A percentile compares a stretch with the other conserved stretches of the same genome.
Evolutionary conservation across 2,113 vertebrate species (phyloP).

Genomic region (Mionectes macconnelli): DNA sequence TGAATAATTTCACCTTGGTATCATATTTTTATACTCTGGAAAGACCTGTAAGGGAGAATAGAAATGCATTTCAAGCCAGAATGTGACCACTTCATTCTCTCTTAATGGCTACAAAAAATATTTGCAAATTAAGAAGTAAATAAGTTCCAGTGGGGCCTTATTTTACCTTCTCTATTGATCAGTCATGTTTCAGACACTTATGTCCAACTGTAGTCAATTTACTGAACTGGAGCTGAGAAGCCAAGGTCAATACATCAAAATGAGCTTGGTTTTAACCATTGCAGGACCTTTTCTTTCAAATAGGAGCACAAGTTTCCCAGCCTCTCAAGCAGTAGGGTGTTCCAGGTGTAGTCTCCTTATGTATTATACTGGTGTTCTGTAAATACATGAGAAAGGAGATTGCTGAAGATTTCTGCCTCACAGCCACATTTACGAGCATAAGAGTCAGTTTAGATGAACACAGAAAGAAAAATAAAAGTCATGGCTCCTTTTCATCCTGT

Average conservation of each 20-base stretch:
- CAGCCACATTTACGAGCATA: background rate
- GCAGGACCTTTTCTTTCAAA: background rate
- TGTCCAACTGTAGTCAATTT: background rate
- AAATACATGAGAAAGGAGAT: background rate
- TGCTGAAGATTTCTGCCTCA: background rate
- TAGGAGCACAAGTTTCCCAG: background rate
- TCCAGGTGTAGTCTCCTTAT: background rate
- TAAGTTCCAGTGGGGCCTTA: background rate
- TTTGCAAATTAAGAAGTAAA: background rate
- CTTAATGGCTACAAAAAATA: background rate
- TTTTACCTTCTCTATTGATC: background rate
- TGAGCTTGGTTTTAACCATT: background rate
- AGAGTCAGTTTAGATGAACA: background rate
- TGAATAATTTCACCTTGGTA: background rate
- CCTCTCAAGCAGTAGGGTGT: background rate
- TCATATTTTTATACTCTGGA: background rate
- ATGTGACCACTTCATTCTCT: background rate
- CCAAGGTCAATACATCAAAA: background rate
- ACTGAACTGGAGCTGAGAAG: background rate
- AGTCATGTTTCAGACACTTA: background rate
- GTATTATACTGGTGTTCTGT: background rate
- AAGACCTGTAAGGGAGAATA: background rate
- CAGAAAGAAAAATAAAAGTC: background rate
- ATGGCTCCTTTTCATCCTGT: background rate
- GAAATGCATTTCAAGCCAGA: background rate